Conservation (phyloP, 2,113 vertebrate genomes). For the Alaudala cheleensis region DNA sequence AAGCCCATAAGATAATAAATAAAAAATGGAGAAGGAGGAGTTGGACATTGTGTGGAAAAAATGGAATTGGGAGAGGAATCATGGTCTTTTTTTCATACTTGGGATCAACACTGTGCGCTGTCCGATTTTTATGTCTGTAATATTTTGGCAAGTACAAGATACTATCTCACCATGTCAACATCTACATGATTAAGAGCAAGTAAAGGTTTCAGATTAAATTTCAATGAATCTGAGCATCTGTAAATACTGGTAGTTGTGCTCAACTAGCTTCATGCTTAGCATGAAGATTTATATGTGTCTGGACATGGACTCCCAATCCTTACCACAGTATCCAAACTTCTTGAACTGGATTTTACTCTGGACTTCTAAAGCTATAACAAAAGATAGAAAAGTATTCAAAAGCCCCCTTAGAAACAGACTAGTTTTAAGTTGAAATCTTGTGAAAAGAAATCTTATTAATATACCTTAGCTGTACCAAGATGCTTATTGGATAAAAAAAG, state of each 20-base stretch:
- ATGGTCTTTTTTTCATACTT: rapidly evolving
- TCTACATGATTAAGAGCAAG: not conserved
- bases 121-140: not conserved
- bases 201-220: not conserved
- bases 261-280: not conserved
- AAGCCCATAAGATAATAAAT: not conserved
- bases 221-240: not conserved
- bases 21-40: not conserved
- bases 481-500: conserved; percentile 5
- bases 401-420: not conserved
- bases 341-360: not conserved
- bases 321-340: not conserved
- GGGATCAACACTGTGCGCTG: not conserved
- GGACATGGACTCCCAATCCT: not conserved
- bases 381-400: not conserved
- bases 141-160: not conserved
- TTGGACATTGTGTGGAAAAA: not conserved
- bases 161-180: not conserved
- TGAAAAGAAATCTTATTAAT: not conserved
- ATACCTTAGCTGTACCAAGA: conserved; percentile 5
- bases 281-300: not conserved
- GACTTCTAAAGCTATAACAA: not conserved
- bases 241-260: not conserved
- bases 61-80: not conserved
- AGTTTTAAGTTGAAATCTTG: not conserved